Percentiles rank a stretch among this genome's conserved stretches.
phyloP scores from a whole-genome alignment of 2,797 vertebrate genomes.

The Xenops minutus region DNA sequence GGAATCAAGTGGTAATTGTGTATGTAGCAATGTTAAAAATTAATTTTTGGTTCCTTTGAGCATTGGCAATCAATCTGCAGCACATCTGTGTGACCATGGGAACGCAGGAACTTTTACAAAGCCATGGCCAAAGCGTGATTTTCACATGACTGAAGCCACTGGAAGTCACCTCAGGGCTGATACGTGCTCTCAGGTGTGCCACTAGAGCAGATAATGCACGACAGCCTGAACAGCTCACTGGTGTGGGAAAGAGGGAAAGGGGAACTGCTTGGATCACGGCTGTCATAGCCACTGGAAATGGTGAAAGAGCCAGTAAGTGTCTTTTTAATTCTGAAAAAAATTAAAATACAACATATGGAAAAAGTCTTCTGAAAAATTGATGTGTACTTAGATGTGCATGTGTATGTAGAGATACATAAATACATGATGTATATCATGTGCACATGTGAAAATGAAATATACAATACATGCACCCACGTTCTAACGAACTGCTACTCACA shows the following conservation, averaged over 20 bases:
- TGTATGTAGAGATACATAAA: neutral
- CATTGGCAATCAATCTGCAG: neutral
- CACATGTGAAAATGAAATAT: neutral
- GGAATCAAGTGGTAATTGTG: neutral
- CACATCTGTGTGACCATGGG: neutral
- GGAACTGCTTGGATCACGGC: neutral
- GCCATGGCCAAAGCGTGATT: accelerated
- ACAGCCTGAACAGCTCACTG: neutral
- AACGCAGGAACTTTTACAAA: neutral
- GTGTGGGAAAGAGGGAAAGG: neutral
- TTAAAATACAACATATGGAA: neutral
- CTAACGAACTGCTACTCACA: neutral
- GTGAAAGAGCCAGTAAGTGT: neutral
- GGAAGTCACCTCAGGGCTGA: neutral
- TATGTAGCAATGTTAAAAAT: neutral
- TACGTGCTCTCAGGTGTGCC: neutral
- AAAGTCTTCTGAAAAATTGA: neutral
- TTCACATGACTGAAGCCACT: neutral
- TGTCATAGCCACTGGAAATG: accelerated
- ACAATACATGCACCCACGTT: neutral
- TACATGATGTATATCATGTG: neutral
- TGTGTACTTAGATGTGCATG: neutral
- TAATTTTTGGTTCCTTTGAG: neutral
- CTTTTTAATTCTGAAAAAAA: neutral
- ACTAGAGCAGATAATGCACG: accelerated